Evolutionary conservation across 2,797 vertebrate genomes (phyloP).

Genomic region (Phalanger gymnotis): DNA sequence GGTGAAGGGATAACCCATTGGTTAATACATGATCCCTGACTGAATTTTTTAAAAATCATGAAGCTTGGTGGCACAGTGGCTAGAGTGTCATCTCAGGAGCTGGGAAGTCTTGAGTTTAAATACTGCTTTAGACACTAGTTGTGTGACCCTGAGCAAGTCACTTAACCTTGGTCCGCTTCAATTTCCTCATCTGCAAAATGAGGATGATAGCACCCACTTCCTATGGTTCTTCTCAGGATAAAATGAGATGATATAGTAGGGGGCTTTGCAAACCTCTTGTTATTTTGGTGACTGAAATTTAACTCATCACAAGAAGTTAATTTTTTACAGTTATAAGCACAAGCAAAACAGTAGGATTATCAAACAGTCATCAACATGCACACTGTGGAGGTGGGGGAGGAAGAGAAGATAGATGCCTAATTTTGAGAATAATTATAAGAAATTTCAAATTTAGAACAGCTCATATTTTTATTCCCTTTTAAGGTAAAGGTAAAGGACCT

Average conservation of each 20-base stretch:
- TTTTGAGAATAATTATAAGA: conserved; percentile 32
- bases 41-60: background rate
- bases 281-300: conserved; percentile 9
- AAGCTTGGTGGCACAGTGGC: background rate
- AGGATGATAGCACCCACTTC: background rate
- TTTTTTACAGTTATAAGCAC: conserved; percentile 37
- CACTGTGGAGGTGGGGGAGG: background rate
- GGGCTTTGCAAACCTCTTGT: background rate
- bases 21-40: background rate
- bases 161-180: background rate
- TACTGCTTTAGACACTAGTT: background rate
- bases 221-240: background rate
- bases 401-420: background rate
- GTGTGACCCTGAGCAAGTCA: background rate
- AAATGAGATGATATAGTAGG: background rate
- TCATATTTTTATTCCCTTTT: background rate
- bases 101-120: background rate
- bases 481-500: background rate
- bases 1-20: background rate
- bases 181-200: background rate
- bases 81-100: background rate
- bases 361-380: background rate
- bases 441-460: conserved; percentile 9
- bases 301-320: conserved; percentile 21
- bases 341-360: conserved; percentile 30